Conservation (phyloP, 2,888 invertebrate genomes). For the Cataglyphis altisquamis region DNA sequence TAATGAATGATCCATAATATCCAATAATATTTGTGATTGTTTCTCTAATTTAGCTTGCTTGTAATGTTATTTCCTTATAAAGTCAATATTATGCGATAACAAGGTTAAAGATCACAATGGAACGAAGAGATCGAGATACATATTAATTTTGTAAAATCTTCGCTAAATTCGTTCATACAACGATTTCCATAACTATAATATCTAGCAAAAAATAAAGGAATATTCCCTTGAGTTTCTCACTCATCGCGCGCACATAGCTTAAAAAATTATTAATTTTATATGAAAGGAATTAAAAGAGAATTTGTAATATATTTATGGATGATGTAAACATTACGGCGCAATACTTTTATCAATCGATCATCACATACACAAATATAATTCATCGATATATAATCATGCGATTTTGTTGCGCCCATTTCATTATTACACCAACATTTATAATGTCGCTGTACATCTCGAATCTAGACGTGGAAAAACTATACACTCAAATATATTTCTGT, state of each 20-base stretch:
- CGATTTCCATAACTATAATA: not conserved
- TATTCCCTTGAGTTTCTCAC: not conserved
- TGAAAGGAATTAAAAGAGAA: not conserved
- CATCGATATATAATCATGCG: slow-evolving; percentile 49
- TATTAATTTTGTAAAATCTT: slow-evolving; percentile 5
- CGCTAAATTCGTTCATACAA: not conserved
- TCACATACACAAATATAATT: slow-evolving; percentile 54
- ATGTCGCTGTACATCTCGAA: not conserved
- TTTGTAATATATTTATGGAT: not conserved
- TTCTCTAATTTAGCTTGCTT: slow-evolving; percentile 13
- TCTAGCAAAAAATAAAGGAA: not conserved
- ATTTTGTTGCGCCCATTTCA: too few species aligned
- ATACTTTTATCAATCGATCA: not conserved
- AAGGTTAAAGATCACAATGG: slow-evolving; percentile 59
- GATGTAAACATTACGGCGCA: not conserved
- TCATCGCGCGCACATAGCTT: not conserved
- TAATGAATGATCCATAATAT: too few species aligned
- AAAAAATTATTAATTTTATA: too few species aligned
- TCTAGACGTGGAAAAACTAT: not conserved
- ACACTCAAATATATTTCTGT: not conserved
- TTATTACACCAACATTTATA: not conserved
- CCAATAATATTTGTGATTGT: not conserved
- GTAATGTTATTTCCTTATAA: not conserved
- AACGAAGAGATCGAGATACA: slow-evolving; percentile 56
- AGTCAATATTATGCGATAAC: slow-evolving; percentile 57